Evolutionary conservation across 2,113 vertebrate species (phyloP), one percentile per base, ranked within the genome.

Genomic region (Leptosomus discolor): DNA sequence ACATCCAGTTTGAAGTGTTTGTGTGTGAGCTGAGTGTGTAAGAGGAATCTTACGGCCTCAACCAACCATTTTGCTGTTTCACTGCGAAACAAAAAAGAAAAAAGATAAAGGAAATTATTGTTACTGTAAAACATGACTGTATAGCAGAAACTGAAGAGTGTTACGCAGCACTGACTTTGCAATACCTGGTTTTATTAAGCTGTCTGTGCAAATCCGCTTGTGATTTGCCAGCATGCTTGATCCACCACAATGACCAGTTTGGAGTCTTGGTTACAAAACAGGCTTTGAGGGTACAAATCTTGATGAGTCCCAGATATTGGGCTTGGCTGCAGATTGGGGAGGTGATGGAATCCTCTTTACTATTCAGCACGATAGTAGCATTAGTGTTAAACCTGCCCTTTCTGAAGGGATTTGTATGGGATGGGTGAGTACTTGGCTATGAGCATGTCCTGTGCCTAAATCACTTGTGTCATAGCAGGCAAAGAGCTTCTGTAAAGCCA

Each of bases 281-380:
- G 86, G 91, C 86, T 96, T 94, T 94, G 78, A 94, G 91, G 71
- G 57, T n/a, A 87, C 94, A 96, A 93, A 92, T 96, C 94, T 96
- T 88, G 79, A 91, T 91, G 75, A 97, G 92, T 68, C 94, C 75
- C 65, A 94, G 95, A 92, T 94, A 97, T 8, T 89, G 37, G 79
- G 16, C 94, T 94, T 81, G 92, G 46, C 86, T 94, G 43, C 85
- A 95, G 91, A 46, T 30, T 95, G 91, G 43, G 54, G 68, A 92
- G 88, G 71, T 84, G 92, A 78, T 95, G 53, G 96, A 96, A 95
- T 97, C 97, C 92, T 97, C 97, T 97, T 97, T 94, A 67, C 90
- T 91, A 3, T 86, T 93, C 80, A 91, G 79, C 73, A 46, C 48
- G 6, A 4, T 46, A 89, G 92, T 30, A 67, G 92, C 80, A 89